Evolutionary conservation across 2,888 invertebrate genomes (phyloP).

Genomic region (Dicranocentrus wangi): DNA sequence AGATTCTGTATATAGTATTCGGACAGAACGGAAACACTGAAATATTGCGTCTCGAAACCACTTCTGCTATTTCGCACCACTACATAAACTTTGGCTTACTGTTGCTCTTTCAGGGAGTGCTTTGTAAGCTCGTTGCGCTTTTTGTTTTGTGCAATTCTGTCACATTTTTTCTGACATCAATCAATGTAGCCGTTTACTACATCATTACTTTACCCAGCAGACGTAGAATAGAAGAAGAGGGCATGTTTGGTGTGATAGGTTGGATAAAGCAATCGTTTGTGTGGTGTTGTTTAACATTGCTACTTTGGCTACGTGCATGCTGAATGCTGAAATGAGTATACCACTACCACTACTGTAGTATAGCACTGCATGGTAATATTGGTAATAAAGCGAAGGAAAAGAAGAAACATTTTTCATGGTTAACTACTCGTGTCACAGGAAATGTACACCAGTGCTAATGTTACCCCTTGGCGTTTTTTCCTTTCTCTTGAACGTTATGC

Average conservation of each 20-base stretch:
- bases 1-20: too few relatives aligned
- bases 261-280: neutral
- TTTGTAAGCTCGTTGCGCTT: constrained; percentile 18
- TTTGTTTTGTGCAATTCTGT: constrained; percentile 63
- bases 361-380: constrained; percentile 45
- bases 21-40: constrained; percentile 56
- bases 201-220: constrained; percentile 8
- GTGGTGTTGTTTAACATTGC: neutral
- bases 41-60: constrained; percentile 56
- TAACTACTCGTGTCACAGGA: constrained; percentile 65
- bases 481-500: constrained; percentile 33
- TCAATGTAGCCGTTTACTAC: constrained; percentile 40
- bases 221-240: neutral
- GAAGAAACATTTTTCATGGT: constrained; percentile 64
- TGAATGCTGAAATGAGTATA: too few relatives aligned
- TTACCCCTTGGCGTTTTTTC: constrained; percentile 57
- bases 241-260: neutral
- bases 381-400: constrained; percentile 55
- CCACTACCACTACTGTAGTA: too few relatives aligned
- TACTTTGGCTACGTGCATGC: too few relatives aligned
- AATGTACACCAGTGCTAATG: constrained; percentile 63
- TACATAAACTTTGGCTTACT: constrained; percentile 5
- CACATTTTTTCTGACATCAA: constrained; percentile 65
- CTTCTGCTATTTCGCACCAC: constrained; percentile 19
- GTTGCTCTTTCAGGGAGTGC: neutral